Conservation (phyloP, 2,888 invertebrate species). For the Chymomyza amoena region DNA sequence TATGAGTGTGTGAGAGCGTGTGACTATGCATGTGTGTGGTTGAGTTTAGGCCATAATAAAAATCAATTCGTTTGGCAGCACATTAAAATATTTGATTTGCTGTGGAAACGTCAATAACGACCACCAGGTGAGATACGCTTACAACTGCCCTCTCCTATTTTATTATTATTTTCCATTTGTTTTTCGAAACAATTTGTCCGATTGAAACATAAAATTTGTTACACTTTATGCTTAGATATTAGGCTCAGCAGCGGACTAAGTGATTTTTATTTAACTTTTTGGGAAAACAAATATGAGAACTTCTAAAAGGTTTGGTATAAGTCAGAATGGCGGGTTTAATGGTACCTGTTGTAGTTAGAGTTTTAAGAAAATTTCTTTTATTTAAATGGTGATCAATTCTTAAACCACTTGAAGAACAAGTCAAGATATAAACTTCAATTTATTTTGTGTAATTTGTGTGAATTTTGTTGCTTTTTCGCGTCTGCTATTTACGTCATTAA, state of each 20-base stretch:
- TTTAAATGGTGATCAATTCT: too few species aligned
- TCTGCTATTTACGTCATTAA: too few species aligned
- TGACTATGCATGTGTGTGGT: constrained; percentile 15
- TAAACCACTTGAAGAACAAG: too few species aligned
- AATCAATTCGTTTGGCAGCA: constrained; percentile 70
- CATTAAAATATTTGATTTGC: constrained; percentile 67
- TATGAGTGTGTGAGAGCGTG: neutral
- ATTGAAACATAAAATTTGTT: constrained; percentile 70
- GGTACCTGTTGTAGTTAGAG: too few species aligned
- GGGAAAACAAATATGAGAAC: too few species aligned
- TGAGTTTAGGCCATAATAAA: constrained; percentile 34
- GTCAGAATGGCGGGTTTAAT: too few species aligned
- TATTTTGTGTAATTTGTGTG: too few species aligned
- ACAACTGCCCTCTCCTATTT: constrained; percentile 1
- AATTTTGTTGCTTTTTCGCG: too few species aligned
- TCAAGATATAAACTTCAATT: too few species aligned
- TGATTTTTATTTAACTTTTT: neutral
- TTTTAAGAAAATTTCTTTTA: too few species aligned
- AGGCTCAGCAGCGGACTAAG: neutral
- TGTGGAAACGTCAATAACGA: constrained; percentile 37
- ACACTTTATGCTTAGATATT: constrained; percentile 45
- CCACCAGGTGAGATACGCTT: constrained; percentile 52
- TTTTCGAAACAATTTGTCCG: constrained; percentile 35
- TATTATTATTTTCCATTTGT: constrained; percentile 9
- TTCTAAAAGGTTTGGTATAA: too few species aligned